A percentile compares a stretch with the other conserved stretches of the same genome.
phyloP scores from a whole-genome alignment of 2,797 vertebrate species.

The Chrysocyon brachyurus region DNA sequence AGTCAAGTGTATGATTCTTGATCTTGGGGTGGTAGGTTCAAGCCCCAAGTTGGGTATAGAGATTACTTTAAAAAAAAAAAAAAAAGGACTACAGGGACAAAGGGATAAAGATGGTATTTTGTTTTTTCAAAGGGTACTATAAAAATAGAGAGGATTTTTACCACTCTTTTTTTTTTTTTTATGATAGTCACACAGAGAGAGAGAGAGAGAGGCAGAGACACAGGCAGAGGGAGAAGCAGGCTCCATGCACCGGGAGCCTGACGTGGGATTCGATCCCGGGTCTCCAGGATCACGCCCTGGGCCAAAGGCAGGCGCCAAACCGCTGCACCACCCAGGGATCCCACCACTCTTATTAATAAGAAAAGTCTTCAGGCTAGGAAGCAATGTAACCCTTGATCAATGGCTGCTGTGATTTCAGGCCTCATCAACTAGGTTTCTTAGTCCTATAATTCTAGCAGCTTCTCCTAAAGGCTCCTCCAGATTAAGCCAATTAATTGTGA shows the following conservation, averaged over 20 bases:
- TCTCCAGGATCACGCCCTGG: too few species aligned
- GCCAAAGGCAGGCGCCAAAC: too few species aligned
- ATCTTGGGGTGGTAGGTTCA: neutral
- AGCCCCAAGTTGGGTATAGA: neutral
- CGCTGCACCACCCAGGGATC: too few species aligned
- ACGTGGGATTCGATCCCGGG: too few species aligned
- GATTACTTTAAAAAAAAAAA: neutral
- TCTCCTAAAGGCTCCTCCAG: constrained; percentile 41
- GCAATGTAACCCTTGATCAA: constrained; percentile 51
- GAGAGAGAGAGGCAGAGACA: too few species aligned
- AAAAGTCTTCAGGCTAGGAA: neutral
- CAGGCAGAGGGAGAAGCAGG: too few species aligned
- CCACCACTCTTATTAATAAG: neutral
- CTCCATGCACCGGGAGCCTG: too few species aligned
- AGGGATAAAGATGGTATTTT: neutral
- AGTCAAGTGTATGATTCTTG: neutral
- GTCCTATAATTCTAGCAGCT: constrained; percentile 48
- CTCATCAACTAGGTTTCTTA: constrained; percentile 43
- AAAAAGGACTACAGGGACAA: neutral
- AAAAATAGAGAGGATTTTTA: neutral
- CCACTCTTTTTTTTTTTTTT: too few species aligned
- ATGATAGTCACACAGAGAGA: too few species aligned
- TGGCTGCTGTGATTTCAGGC: constrained; percentile 44
- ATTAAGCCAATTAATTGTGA: constrained; percentile 77
- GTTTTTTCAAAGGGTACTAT: neutral